These are phyloP conservation scores for Hephaestus fuliginosus DNA, from an alignment of 2,797 vertebrate species.

Conservation along the genomic window DNA sequence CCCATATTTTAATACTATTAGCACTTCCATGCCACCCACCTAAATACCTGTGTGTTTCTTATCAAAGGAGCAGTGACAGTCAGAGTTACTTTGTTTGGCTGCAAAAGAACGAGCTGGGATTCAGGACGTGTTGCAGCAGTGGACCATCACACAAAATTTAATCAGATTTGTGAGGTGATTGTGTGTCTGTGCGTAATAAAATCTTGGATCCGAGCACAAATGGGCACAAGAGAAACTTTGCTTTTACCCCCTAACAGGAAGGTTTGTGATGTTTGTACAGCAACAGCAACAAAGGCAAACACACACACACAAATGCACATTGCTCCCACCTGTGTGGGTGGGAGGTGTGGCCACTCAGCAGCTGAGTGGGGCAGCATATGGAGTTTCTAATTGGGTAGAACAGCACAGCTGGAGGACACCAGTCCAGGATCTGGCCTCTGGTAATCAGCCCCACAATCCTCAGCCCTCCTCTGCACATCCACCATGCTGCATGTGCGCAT, in stretches of 20 bases:
- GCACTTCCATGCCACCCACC: constrained; percentile 86
- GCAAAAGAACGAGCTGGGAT: constrained; percentile 39
- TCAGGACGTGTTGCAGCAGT: constrained; percentile 21
- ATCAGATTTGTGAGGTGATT: constrained; percentile 36
- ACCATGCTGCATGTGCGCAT: constrained; percentile 6
- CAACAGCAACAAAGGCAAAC: constrained; percentile 36
- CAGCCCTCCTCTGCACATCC: constrained; percentile 63
- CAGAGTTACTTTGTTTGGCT: constrained; percentile 48
- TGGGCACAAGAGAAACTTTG: constrained; percentile 30
- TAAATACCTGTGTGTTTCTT: constrained; percentile 86
- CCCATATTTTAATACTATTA: constrained; percentile 89
- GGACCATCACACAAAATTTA: constrained; percentile 29
- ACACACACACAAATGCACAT: constrained; percentile 22
- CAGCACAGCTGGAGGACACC: constrained; percentile 88
- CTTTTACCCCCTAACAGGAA: constrained; percentile 17
- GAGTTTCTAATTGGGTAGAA: constrained; percentile 89
- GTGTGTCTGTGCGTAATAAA: not conserved
- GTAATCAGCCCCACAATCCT: constrained; percentile 83
- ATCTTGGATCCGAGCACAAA: constrained; percentile 21
- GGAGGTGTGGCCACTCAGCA: constrained; percentile 76
- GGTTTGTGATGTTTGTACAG: constrained; percentile 39
- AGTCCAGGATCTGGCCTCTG: constrained; percentile 82
- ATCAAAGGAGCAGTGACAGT: constrained; percentile 61
- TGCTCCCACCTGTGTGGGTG: constrained; percentile 78
- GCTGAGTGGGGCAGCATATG: constrained; percentile 86